Base-by-base conservation (phyloP, 2,113 vertebrate genomes). In the Hippocampus mohnikei region DNA sequence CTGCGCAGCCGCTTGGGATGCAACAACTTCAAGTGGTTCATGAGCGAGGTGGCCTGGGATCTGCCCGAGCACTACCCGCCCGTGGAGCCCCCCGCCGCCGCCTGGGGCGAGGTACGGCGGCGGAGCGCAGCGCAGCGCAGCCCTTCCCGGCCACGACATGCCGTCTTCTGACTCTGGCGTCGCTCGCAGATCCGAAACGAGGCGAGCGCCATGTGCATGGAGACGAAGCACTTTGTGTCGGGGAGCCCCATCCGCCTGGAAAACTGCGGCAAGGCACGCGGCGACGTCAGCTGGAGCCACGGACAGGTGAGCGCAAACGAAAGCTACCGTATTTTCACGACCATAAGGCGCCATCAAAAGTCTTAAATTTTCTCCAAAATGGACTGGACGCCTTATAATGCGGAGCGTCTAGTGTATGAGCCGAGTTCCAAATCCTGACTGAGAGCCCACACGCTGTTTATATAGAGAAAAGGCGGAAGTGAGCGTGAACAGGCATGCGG, bases 41-140 rank as follows among this genome's bases (percentile, higher is more conserved):
- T 99, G 97, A 94, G 72, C 0, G 86, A 96, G 75, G 95, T 99
- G 0, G 97, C 97, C 0, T 99, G 97, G 97, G 97, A 99, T 76
- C 88, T 99, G 82, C 93, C 96, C 18, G 95, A 95, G 62, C 95
- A 94, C 82, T 99, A 99, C 86, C 97, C 97, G 0, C 95, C 95
- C 0, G 97, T 99, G 89, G 97, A 99, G 82, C 97, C 96, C 9
- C 94, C 96, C 0, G 96, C 97, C 0, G 95, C 94, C 0, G 96
- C 97, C 0, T 99, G 97, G 97, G 97, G 97, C 71, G 96, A 97
- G 94, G 97, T 96, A 87, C 11, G 42, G 10, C 42, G 42, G 9
- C 3, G 11, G 3, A 44, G 42, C 3, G 42, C 9, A 44, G n/a
- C n/a, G n/a, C n/a, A n/a, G n/a, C n/a, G n/a, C n/a, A n/a, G n/a